A percentile compares a stretch with the other conserved stretches of the same genome.
Conservation (phyloP, 2,888 invertebrate species). For the Nycteola revayana region DNA sequence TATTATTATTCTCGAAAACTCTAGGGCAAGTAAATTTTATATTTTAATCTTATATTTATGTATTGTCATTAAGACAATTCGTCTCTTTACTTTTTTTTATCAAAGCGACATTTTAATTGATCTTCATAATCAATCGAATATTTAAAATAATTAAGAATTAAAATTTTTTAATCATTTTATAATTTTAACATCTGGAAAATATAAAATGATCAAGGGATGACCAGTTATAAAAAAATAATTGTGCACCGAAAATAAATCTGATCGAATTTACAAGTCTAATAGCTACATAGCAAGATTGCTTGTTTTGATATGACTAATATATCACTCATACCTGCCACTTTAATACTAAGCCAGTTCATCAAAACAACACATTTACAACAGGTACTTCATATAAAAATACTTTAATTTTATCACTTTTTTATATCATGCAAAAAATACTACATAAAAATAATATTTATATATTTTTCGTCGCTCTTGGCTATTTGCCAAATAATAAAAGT, state of each 20-base stretch:
- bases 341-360: constrained; percentile 26
- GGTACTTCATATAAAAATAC: constrained; percentile 31
- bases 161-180: too few species aligned
- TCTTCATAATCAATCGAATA: too few species aligned
- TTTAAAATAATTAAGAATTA: too few species aligned
- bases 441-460: constrained; percentile 15
- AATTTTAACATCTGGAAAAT: too few species aligned
- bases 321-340: constrained; percentile 25
- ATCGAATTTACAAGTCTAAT: not conserved
- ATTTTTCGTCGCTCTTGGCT: constrained; percentile 17
- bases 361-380: constrained; percentile 21
- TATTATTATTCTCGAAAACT: constrained; percentile 2
- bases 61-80: constrained; percentile 19
- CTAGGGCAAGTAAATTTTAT: constrained; percentile 10
- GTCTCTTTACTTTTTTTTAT: constrained; percentile 7
- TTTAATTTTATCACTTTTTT: constrained; percentile 28
- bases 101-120: too few species aligned
- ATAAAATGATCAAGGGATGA: too few species aligned
- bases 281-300: constrained; percentile 30
- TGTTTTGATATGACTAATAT: constrained; percentile 35
- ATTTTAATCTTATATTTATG: constrained; percentile 7
- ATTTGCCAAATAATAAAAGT: too few species aligned
- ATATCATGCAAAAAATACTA: constrained; percentile 17
- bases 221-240: not conserved
- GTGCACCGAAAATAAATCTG: not conserved